phyloP scores from a whole-genome alignment of 2,113 vertebrate genomes.

The Neodon shergylaensis region DNA sequence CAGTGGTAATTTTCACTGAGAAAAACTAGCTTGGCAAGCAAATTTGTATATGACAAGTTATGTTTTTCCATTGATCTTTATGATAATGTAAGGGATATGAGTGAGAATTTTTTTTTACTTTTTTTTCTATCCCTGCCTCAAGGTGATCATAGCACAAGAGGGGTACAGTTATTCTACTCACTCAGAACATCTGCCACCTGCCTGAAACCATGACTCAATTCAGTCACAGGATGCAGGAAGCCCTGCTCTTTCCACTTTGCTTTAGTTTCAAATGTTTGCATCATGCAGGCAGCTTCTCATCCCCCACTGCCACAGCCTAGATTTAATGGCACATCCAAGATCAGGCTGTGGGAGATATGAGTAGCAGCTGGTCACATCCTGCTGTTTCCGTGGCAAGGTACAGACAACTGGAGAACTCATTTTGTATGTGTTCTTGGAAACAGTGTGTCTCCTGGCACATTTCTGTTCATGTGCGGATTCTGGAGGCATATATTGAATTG shows the following conservation, averaged over 20 bases:
- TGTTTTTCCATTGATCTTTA: not conserved
- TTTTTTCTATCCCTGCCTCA: conserved; percentile 45
- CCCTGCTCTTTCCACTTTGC: conserved; percentile 62
- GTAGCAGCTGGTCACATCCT: conserved; percentile 70
- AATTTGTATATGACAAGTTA: conserved; percentile 8
- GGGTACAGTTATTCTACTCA: conserved; percentile 50
- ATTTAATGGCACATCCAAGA: conserved; percentile 62
- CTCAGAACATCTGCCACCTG: conserved; percentile 74
- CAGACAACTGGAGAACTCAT: conserved; percentile 60
- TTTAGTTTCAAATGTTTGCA: conserved; percentile 65
- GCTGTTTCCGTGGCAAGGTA: conserved; percentile 59
- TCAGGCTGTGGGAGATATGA: conserved; percentile 55
- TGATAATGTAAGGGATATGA: not conserved
- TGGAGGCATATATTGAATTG: conserved; percentile 57
- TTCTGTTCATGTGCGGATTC: conserved; percentile 55
- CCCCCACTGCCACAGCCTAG: conserved; percentile 33
- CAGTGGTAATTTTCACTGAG: not conserved
- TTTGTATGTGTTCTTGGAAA: conserved; percentile 70
- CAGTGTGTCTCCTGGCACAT: conserved; percentile 45
- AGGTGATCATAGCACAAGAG: conserved; percentile 57
- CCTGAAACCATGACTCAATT: conserved; percentile 67
- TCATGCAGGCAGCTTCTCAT: conserved; percentile 58
- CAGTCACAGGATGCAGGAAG: conserved; percentile 45
- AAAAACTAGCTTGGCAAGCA: not conserved
- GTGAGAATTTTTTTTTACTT: not conserved